Base-by-base conservation (phyloP, 2,797 vertebrate genomes). In the Pseudomugil tenellus region DNA sequence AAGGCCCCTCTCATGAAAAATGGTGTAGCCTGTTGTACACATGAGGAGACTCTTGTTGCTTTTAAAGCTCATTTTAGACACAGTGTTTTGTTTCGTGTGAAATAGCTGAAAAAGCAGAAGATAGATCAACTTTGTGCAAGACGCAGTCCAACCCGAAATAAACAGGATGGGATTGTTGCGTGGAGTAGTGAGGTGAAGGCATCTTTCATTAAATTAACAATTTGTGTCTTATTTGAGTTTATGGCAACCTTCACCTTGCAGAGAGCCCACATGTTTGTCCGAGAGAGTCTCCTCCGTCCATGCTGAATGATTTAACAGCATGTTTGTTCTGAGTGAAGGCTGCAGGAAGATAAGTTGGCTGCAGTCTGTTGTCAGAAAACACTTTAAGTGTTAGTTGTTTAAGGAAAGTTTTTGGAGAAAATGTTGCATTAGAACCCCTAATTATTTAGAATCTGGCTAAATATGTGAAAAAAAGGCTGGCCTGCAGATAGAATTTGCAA, bases 261-360 rank as follows among this genome's bases (percentile, higher is more conserved):
- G 60, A 74, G 65, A 49, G 70, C 53, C 55, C 54, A 34, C 58
- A 13, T 77, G 64, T 72, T 78, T 77, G 66, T 72, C 35, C 21
- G 52, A 76, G 63, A 67, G 63, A 32, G 62, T 67, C 66, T 74
- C 57, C 72, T 67, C 63, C 61, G 61, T 79, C 41, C 61, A 70
- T 17, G 29, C 11, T 41, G 57, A 84, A 59, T 12, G 61, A 51
- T 87, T 79, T 76, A 85, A 75, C 80, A 77, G 80, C 26, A 66
- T 23, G 8, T 37, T 75, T 77, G 83, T 74, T 21, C 63, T 67
- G 74, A 61, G 70, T 57, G 72, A 60, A 39, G 63, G 58, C 70
- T 68, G 82, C 79, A 81, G 87, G 87, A 89, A 87, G 81, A 80
- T 41, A 56, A 77, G 57, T 73, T 83, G 83, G 79, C 75, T 11